Evolutionary conservation across 1,140 invertebrate species (phyloP).

Genomic region (Conus betulinus): DNA sequence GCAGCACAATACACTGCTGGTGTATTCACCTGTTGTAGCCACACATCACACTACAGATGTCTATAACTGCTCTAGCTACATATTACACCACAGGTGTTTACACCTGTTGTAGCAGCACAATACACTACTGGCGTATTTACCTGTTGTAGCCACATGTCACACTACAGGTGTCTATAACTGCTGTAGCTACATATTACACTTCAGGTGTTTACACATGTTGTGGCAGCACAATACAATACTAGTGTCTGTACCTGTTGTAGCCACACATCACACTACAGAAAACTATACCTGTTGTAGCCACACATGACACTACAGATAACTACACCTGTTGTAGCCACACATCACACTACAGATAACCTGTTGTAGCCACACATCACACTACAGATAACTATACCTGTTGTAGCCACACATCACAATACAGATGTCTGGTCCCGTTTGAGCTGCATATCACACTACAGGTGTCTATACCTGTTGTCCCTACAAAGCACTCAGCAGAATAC

Average conservation of each 20-base stretch:
- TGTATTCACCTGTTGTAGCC: background rate
- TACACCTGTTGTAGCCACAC: background rate
- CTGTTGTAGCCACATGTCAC: background rate
- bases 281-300: background rate
- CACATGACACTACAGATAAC: background rate
- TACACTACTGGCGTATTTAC: background rate
- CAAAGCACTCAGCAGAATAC: conserved; percentile 38
- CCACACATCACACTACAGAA: background rate
- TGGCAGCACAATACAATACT: too few relatives aligned
- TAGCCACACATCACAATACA: conserved; percentile 29
- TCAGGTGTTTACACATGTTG: background rate
- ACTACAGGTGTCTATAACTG: background rate
- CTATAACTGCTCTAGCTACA: background rate
- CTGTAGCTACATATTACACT: background rate
- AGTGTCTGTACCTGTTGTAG: background rate
- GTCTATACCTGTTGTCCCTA: background rate
- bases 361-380: background rate
- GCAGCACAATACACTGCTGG: too few relatives aligned
- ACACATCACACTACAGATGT: background rate
- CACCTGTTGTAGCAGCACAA: background rate
- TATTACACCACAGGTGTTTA: background rate
- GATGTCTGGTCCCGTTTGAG: conserved; percentile 54
- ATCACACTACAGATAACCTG: background rate
- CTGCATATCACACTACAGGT: background rate
- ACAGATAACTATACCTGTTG: conserved; percentile 9